These are phyloP conservation scores for Oxygymnocypris stewartii DNA, from an alignment of 2,113 vertebrate genomes.

Conservation along the genomic window DNA sequence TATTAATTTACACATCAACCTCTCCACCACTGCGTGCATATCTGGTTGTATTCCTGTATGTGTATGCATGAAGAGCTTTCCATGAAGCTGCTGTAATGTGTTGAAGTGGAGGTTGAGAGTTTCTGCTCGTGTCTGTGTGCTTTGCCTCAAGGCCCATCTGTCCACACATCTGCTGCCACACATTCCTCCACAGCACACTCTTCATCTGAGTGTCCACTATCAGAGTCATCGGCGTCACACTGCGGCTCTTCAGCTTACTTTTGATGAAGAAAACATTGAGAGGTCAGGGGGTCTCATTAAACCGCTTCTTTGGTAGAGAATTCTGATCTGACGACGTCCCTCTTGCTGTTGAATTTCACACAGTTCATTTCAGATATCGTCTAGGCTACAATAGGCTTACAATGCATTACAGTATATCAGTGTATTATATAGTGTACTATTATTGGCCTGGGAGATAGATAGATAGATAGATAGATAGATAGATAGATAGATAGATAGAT, in stretches of 20 bases:
- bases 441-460: no score
- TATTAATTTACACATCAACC: neutral
- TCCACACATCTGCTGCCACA: no score
- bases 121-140: constrained; percentile 31
- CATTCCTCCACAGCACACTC: neutral
- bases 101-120: constrained; percentile 5
- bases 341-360: neutral
- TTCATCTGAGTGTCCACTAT: neutral
- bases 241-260: neutral
- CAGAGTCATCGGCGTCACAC: neutral
- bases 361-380: neutral
- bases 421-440: neutral
- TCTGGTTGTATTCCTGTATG: neutral
- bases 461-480: no score
- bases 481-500: no score
- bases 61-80: constrained; percentile 17
- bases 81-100: constrained; percentile 36
- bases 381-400: neutral
- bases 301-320: neutral
- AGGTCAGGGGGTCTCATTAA: constrained; percentile 17
- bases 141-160: constrained; percentile 40
- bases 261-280: constrained; percentile 16
- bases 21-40: neutral
- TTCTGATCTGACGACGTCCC: neutral
- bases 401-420: neutral